These are phyloP conservation scores for Gallinago paraguaiae DNA, from an alignment of 2,113 vertebrate genomes.

Conservation along the genomic window DNA sequence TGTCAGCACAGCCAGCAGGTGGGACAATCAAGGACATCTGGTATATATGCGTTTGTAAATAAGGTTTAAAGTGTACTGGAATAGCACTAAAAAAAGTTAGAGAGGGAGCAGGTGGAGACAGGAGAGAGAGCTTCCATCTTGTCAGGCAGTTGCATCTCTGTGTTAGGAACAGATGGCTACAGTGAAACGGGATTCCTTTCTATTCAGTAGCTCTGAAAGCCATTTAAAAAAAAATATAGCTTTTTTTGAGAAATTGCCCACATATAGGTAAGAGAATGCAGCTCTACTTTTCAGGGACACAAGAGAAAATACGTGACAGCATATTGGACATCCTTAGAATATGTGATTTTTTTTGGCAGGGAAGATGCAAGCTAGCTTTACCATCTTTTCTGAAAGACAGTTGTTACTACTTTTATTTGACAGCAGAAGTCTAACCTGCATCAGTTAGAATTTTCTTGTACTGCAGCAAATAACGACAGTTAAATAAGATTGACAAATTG, in stretches of 20 bases:
- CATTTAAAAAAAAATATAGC: neutral
- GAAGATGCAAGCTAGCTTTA: neutral
- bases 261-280: neutral
- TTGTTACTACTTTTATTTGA: neutral
- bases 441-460: neutral
- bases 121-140: neutral
- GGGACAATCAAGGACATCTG: neutral
- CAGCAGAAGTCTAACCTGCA: neutral
- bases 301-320: neutral
- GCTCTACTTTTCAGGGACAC: neutral
- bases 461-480: neutral
- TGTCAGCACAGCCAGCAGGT: neutral
- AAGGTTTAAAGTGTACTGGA: neutral
- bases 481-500: conserved; percentile 10
- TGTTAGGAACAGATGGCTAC: neutral
- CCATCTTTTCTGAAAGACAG: neutral
- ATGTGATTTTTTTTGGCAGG: neutral
- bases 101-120: neutral
- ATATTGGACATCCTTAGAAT: neutral
- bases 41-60: neutral
- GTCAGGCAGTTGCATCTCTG: neutral
- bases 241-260: neutral
- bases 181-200: neutral
- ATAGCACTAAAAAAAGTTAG: neutral
- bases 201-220: neutral